Percentiles rank a stretch among this genome's conserved stretches.
Evolutionary conservation across 92 coral and sea anemone species (phyloP).

Genomic region (Anthopleura xanthogrammica): DNA sequence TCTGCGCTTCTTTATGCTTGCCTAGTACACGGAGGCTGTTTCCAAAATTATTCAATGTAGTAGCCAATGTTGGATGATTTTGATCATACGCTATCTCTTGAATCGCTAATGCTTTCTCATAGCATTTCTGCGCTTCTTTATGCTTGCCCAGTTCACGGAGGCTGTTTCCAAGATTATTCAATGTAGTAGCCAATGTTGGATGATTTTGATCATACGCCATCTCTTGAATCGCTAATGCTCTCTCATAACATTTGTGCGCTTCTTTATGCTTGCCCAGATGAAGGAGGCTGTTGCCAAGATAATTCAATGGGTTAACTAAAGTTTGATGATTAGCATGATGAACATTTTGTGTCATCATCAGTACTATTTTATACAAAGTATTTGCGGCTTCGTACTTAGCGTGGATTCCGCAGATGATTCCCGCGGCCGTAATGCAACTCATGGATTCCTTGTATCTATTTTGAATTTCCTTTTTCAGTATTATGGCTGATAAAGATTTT

Average conservation of each 20-base stretch:
- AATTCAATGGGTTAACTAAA: background rate
- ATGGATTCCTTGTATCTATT: too few relatives aligned
- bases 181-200: too few relatives aligned
- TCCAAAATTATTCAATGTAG: background rate
- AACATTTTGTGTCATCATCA: background rate
- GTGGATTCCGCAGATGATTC: background rate
- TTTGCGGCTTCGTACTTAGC: background rate
- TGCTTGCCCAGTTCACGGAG: background rate
- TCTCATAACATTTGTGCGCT: background rate
- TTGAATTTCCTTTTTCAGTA: too few relatives aligned
- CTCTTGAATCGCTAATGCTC: background rate
- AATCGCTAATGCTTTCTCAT: slow-evolving; percentile 4
- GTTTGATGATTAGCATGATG: background rate
- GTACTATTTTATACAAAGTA: background rate
- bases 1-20: background rate
- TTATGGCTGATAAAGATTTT: too few relatives aligned
- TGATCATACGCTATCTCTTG: background rate
- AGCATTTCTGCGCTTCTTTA: background rate
- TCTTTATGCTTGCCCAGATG: background rate
- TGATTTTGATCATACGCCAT: background rate
- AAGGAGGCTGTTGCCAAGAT: background rate
- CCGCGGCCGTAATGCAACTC: too few relatives aligned
- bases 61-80: background rate
- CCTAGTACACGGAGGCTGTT: background rate
- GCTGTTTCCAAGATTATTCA: background rate